Conservation (phyloP, 2,113 vertebrate species). For the Bos javanicus region DNA sequence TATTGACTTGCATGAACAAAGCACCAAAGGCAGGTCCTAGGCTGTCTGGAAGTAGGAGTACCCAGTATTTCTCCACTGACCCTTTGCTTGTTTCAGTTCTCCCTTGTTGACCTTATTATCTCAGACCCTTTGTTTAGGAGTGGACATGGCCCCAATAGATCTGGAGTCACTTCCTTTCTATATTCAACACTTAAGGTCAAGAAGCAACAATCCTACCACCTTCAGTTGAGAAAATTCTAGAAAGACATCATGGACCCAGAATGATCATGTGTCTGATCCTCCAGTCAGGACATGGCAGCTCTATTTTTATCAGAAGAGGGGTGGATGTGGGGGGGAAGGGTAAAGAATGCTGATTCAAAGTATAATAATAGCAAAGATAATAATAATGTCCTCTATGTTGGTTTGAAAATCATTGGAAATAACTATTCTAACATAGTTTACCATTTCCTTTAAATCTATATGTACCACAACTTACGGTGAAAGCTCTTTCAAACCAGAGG, state of each 20-base stretch:
- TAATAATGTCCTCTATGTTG: neutral
- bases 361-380: neutral
- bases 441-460: neutral
- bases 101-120: neutral
- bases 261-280: neutral
- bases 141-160: neutral
- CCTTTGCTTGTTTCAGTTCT: neutral
- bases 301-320: neutral
- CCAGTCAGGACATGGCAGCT: neutral
- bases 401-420: neutral
- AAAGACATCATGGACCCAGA: neutral
- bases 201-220: neutral
- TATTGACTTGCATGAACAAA: neutral
- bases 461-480: neutral
- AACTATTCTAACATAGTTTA: neutral
- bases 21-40: neutral
- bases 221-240: neutral
- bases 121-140: neutral
- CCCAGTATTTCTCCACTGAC: neutral
- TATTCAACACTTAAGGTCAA: neutral
- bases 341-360: neutral
- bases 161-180: neutral
- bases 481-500: neutral
- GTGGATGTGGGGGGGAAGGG: too few species aligned
- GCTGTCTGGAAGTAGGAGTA: neutral